Conservation (phyloP, 37 sponge, comb jelly and placozoan species). For the Petrosia ficiformis region DNA sequence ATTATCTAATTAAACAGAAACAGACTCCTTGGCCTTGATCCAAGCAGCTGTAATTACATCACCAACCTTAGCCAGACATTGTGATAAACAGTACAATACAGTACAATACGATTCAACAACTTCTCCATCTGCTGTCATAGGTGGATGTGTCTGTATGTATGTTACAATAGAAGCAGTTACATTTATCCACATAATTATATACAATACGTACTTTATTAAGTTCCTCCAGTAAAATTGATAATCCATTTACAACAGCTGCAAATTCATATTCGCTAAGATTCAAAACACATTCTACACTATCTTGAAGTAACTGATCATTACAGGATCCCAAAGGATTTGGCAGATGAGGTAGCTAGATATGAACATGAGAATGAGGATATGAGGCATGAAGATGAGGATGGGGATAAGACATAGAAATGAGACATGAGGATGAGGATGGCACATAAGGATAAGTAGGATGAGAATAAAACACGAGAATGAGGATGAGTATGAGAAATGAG, state of each 20-base stretch:
- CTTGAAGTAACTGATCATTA: constrained; percentile 12
- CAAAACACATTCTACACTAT: constrained; percentile 30
- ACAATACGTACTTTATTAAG: constrained; percentile 29
- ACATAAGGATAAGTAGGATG: constrained; percentile 3
- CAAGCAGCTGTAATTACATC: too few species aligned
- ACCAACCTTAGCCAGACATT: constrained; percentile 52
- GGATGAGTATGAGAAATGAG: constrained; percentile 13
- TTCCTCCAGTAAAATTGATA: constrained; percentile 26
- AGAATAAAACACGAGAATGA: constrained; percentile 8
- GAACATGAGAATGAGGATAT: neutral
- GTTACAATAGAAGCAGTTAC: neutral
- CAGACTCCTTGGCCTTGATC: too few species aligned
- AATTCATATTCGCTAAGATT: constrained; percentile 35
- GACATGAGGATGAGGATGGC: neutral
- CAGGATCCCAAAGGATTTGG: constrained; percentile 6
- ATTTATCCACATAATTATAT: neutral
- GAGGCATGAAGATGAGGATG: constrained; percentile 5
- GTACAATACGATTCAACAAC: constrained; percentile 46
- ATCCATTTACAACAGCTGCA: constrained; percentile 33
- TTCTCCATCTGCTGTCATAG: constrained; percentile 28
- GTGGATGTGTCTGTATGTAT: constrained; percentile 40
- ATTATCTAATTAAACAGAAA: too few species aligned
- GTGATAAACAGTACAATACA: constrained; percentile 38
- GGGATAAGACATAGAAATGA: neutral
- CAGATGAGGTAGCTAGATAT: constrained; percentile 38